phyloP scores from a whole-genome alignment of 2,797 vertebrate genomes.

The Propithecus perrieri region DNA sequence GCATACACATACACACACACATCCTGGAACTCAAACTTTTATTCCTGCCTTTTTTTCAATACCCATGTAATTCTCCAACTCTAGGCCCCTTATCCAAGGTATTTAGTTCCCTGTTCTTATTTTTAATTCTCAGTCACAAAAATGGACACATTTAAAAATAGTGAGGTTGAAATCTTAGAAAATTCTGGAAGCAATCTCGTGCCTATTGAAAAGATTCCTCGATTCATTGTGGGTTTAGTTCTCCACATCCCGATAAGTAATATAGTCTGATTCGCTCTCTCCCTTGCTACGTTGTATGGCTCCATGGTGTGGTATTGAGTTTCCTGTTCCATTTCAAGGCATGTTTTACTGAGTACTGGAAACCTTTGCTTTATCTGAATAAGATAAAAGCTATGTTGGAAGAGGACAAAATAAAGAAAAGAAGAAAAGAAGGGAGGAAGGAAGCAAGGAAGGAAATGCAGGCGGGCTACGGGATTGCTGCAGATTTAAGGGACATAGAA shows the following conservation, averaged over 20 bases:
- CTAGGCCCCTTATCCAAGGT: neutral
- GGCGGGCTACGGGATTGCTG: neutral
- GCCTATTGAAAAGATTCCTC: neutral
- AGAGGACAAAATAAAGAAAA: neutral
- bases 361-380: neutral
- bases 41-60: slow-evolving; percentile 5
- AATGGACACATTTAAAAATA: neutral
- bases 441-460: neutral
- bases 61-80: neutral
- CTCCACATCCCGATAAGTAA: neutral
- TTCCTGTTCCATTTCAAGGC: neutral
- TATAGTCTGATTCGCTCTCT: neutral
- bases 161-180: neutral
- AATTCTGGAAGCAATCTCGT: neutral
- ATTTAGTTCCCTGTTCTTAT: neutral
- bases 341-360: neutral
- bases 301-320: neutral
- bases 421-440: no score
- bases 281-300: neutral
- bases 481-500: neutral
- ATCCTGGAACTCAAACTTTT: neutral
- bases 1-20: rapidly evolving
- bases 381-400: neutral
- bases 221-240: neutral
- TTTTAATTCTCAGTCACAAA: neutral